Evolutionary conservation across 2,888 invertebrate genomes (phyloP).

Genomic region (Erannis defoliaria): DNA sequence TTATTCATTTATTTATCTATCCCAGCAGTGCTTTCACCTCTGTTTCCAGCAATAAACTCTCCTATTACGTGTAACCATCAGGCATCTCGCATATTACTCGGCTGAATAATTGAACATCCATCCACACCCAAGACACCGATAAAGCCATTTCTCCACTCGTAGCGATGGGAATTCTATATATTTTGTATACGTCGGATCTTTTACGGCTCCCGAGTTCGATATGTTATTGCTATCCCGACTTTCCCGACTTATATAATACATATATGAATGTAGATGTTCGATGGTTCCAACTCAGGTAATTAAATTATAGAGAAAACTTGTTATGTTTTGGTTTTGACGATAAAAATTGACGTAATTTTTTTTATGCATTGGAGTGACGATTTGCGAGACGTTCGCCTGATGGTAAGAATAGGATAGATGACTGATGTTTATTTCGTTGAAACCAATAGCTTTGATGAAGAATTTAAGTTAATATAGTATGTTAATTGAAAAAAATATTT

Average conservation of each 20-base stretch:
- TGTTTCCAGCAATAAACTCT: background rate
- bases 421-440: no score
- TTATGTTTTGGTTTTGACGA: background rate
- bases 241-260: conserved; percentile 11
- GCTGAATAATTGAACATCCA: conserved; percentile 25
- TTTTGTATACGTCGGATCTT: conserved; percentile 7
- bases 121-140: conserved; percentile 26
- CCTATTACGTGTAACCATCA: background rate
- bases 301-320: background rate
- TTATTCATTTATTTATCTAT: no score
- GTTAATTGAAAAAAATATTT: no score
- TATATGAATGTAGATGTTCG: conserved; percentile 13
- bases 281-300: conserved; percentile 8
- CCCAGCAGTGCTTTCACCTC: background rate
- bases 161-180: conserved; percentile 26
- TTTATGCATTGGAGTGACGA: no score
- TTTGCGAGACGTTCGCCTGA: no score
- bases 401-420: no score
- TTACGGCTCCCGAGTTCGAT: conserved; percentile 23
- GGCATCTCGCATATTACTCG: conserved; percentile 19
- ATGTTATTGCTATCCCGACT: conserved; percentile 18
- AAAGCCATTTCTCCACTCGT: conserved; percentile 24
- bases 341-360: no score
- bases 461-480: no score
- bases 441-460: no score